These are phyloP conservation scores for Tuta absoluta DNA, from an alignment of 2,888 invertebrate genomes.

Conservation along the genomic window DNA sequence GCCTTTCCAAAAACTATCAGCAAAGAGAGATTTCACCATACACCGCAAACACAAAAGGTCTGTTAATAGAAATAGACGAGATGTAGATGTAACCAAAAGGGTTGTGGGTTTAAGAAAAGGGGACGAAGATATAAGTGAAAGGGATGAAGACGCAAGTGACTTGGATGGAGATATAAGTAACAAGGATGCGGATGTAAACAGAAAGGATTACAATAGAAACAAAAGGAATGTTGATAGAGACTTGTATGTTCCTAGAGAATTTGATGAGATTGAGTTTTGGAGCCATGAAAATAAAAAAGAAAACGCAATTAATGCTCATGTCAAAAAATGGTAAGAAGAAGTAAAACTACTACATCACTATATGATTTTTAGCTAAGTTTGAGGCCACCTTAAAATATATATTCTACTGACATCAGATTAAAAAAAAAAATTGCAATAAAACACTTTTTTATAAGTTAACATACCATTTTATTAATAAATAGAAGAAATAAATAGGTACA, in stretches of 20 bases:
- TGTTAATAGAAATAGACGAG: conserved; percentile 49
- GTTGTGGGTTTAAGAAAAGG: too few species aligned
- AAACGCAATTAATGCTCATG: conserved; percentile 53
- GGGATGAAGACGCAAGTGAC: too few species aligned
- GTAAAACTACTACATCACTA: too few species aligned
- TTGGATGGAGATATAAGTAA: too few species aligned
- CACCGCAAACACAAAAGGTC: background rate
- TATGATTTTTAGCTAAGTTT: too few species aligned
- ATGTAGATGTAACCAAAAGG: conserved; percentile 23
- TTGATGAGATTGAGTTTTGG: conserved; percentile 63
- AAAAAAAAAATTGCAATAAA: conserved; percentile 1
- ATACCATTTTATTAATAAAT: background rate
- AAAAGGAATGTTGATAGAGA: conserved; percentile 51
- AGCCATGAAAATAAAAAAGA: conserved; percentile 53
- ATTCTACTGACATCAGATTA: too few species aligned
- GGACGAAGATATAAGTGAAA: too few species aligned
- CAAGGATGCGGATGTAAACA: too few species aligned
- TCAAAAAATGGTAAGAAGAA: conserved; percentile 60
- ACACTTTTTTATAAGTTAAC: background rate
- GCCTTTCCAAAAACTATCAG: conserved; percentile 60
- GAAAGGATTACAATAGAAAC: conserved; percentile 44
- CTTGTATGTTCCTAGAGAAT: conserved; percentile 59
- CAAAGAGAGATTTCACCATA: conserved; percentile 39
- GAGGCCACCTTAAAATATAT: too few species aligned
- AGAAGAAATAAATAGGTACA: background rate